These are phyloP conservation scores for Parapsyche elsis DNA, from an alignment of 1,140 invertebrate species.

Conservation along the genomic window DNA sequence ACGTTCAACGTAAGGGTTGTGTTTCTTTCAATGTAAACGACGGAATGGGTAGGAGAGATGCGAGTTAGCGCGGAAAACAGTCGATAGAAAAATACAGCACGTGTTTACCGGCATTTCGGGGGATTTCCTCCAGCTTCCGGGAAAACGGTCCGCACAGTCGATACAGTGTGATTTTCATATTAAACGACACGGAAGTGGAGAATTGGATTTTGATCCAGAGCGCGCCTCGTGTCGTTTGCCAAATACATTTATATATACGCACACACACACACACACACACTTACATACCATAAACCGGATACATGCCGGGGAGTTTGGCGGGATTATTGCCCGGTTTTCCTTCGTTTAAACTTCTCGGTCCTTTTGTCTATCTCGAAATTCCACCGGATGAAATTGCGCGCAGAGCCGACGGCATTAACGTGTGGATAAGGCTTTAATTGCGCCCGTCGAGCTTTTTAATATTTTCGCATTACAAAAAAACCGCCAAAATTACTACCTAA, in stretches of 20 bases:
- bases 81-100: no score
- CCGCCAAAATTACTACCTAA: neutral
- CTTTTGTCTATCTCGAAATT: conserved; percentile 5
- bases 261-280: neutral
- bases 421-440: conserved; percentile 11
- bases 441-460: neutral
- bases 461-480: neutral
- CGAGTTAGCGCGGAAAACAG: no score
- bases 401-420: neutral
- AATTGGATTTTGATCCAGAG: no score
- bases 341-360: conserved; percentile 9
- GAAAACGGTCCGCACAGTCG: no score
- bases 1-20: no score
- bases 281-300: neutral
- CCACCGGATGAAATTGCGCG: neutral
- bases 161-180: no score
- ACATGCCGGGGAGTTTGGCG: neutral
- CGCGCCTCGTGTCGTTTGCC: no score
- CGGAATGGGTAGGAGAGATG: no score
- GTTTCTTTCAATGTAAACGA: no score
- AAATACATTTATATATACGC: neutral
- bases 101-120: no score
- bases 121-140: no score
- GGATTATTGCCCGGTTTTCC: neutral
- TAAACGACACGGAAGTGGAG: no score